phyloP scores from a whole-genome alignment of 2,888 invertebrate genomes.

The Incurvaria masculella region DNA sequence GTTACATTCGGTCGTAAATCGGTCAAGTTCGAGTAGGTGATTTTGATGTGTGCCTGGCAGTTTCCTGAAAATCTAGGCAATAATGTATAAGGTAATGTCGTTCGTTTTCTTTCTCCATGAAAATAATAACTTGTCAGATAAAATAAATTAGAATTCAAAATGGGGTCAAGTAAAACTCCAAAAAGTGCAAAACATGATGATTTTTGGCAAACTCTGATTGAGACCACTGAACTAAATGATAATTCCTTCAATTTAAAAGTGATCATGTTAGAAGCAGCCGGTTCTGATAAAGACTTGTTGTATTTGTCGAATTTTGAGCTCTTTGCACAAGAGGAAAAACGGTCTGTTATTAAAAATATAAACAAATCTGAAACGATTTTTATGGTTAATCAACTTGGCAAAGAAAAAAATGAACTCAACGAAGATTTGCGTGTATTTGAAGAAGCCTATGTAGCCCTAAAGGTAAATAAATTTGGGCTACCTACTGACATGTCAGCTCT shows the following conservation, averaged over 20 bases:
- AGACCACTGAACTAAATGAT: constrained; percentile 31
- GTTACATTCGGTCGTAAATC: too few relatives aligned
- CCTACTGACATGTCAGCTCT: constrained; percentile 40
- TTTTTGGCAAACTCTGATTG: constrained; percentile 32
- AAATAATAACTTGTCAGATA: too few relatives aligned
- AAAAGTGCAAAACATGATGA: constrained; percentile 20
- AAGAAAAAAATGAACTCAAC: constrained; percentile 42
- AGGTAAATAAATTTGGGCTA: constrained; percentile 35
- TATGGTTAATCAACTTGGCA: constrained; percentile 47
- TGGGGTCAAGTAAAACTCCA: not conserved
- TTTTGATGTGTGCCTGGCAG: too few relatives aligned
- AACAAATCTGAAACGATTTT: constrained; percentile 46
- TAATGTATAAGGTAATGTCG: too few relatives aligned
- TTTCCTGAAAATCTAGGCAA: too few relatives aligned
- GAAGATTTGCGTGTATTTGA: constrained; percentile 39
- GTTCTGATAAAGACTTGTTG: constrained; percentile 39
- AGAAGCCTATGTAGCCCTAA: constrained; percentile 37
- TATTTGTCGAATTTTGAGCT: constrained; percentile 42
- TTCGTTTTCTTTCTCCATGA: too few relatives aligned
- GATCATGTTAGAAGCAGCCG: constrained; percentile 38
- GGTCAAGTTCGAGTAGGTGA: too few relatives aligned
- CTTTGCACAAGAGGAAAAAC: constrained; percentile 36
- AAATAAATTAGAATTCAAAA: too few relatives aligned
- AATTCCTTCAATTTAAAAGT: constrained; percentile 37
- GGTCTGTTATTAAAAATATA: constrained; percentile 46